These are phyloP conservation scores for Lophotis ruficrista DNA, from an alignment of 2,113 vertebrate species.

Conservation along the genomic window DNA sequence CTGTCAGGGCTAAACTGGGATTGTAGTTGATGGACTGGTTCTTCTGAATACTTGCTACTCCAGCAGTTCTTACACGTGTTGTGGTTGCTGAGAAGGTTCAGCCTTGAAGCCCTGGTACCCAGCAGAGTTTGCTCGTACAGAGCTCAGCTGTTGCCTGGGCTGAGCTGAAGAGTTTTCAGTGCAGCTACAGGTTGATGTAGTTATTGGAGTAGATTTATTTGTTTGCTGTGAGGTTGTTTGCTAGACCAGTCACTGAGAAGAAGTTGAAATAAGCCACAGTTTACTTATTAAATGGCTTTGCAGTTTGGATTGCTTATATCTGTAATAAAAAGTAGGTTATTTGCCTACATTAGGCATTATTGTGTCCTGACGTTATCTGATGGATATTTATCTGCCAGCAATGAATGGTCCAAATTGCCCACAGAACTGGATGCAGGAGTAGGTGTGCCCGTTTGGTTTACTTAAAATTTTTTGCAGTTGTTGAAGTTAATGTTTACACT, in stretches of 20 bases:
- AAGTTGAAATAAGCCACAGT: background rate
- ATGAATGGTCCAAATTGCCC: background rate
- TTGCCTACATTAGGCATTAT: background rate
- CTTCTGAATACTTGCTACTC: background rate
- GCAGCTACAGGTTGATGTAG: background rate
- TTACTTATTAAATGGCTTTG: background rate
- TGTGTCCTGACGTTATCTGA: background rate
- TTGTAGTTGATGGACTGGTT: background rate
- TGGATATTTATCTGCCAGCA: background rate
- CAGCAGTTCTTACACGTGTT: fast-evolving
- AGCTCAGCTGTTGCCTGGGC: background rate
- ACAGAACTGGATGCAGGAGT: background rate
- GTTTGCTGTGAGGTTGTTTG: background rate
- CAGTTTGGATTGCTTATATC: background rate
- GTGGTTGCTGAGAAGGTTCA: background rate
- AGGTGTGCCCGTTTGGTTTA: background rate
- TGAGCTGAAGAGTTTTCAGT: background rate
- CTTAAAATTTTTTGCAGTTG: background rate
- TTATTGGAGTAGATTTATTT: background rate
- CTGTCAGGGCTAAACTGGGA: background rate
- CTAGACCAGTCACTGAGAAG: background rate
- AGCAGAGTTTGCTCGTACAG: background rate
- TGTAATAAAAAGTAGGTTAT: background rate
- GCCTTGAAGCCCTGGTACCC: background rate
- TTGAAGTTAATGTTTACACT: background rate